Percentiles rank a stretch among this genome's conserved stretches.
These are phyloP conservation scores for Sminthurinus signatus DNA, from an alignment of 1,140 invertebrate genomes.

Conservation along the genomic window DNA sequence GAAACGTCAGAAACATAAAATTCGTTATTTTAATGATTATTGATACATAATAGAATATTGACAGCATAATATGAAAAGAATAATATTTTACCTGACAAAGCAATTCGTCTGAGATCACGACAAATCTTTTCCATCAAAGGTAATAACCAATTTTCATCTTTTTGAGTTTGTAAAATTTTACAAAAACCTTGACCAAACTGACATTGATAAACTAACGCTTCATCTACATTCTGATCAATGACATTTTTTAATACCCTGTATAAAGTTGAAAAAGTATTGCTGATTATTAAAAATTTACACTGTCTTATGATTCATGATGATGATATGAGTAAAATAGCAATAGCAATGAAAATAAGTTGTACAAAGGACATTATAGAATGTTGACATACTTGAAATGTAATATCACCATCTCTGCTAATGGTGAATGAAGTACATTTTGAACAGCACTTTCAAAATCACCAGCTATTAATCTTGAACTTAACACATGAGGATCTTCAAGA, in stretches of 20 bases:
- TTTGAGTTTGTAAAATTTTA: constrained; percentile 76
- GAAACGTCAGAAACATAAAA: too few species aligned
- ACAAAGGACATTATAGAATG: constrained; percentile 6
- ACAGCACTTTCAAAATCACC: constrained; percentile 63
- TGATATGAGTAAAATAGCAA: neutral
- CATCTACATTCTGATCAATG: constrained; percentile 58
- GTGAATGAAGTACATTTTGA: constrained; percentile 61
- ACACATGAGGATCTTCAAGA: constrained; percentile 66
- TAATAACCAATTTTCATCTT: constrained; percentile 94
- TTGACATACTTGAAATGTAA: constrained; percentile 69
- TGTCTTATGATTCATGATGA: neutral
- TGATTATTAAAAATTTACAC: too few species aligned
- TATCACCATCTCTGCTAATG: constrained; percentile 71
- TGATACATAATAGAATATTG: too few species aligned
- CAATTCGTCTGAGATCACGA: constrained; percentile 77
- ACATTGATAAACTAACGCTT: constrained; percentile 73
- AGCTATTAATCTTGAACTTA: constrained; percentile 59
- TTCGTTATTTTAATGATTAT: too few species aligned
- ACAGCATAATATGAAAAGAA: too few species aligned
- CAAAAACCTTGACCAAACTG: constrained; percentile 68
- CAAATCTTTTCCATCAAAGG: constrained; percentile 84
- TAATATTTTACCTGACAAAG: constrained; percentile 47
- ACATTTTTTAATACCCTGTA: constrained; percentile 58
- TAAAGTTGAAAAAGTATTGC: constrained; percentile 32
- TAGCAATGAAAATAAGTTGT: constrained; percentile 23